Percentiles rank a stretch among this genome's conserved stretches.
Conservation (phyloP, 2,888 invertebrate species). For the Automeris io region DNA sequence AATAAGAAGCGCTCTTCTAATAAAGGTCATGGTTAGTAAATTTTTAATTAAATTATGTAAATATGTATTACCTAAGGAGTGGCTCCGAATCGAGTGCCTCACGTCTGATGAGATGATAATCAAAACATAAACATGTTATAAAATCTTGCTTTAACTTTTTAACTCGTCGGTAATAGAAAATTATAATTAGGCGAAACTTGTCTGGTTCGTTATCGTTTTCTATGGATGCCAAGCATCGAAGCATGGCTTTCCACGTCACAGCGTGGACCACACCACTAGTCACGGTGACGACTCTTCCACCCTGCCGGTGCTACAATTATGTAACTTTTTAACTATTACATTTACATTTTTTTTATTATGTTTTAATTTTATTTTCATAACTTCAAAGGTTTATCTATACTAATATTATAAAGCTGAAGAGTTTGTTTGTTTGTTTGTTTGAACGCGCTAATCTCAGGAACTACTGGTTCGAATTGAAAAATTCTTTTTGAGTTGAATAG, state of each 20-base stretch:
- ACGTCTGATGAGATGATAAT: conserved; percentile 10
- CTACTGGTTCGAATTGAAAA: no score
- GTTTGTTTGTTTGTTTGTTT: no score
- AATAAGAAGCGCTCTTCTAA: background rate
- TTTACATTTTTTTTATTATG: conserved; percentile 1
- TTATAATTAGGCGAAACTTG: conserved; percentile 35
- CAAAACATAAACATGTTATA: conserved; percentile 6
- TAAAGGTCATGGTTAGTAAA: background rate
- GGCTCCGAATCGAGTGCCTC: background rate
- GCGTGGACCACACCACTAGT: conserved; percentile 71
- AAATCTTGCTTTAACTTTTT: conserved; percentile 8
- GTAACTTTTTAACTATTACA: no score
- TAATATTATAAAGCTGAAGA: no score
- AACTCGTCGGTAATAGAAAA: conserved; percentile 25
- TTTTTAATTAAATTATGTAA: conserved; percentile 1
- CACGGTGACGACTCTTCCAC: conserved; percentile 64
- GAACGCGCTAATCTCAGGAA: no score
- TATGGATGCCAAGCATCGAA: conserved; percentile 49
- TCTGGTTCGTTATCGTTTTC: conserved; percentile 45
- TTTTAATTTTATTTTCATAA: no score
- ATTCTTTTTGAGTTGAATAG: no score
- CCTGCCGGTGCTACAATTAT: no score
- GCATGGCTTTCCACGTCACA: conserved; percentile 60
- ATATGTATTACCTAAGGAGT: conserved; percentile 1
- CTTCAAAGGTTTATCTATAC: no score